Base-by-base conservation (phyloP, 2,113 vertebrate genomes). In the Microtus richardsoni region DNA sequence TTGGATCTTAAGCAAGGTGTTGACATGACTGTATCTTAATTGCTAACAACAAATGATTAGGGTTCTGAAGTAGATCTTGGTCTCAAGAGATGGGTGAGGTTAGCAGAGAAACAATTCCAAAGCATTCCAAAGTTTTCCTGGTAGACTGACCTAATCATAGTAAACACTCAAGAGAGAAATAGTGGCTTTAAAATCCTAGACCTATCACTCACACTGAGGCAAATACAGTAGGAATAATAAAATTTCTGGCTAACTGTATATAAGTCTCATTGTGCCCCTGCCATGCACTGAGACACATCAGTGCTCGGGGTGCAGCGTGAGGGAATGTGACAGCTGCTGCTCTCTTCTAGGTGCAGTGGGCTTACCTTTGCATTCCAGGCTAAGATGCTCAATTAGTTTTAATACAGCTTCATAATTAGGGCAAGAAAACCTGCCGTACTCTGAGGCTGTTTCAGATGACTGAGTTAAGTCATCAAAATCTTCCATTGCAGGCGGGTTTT, bases 371-470 rank as follows among this genome's bases (percentile, higher is more conserved):
- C 97, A 98, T 88, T 98, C 97, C 30, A 98, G 96, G 77, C 98
- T 98, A 49, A 99, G 98, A 79, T 99, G 99, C 95, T 99, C 99
- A 73, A 99, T 98, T 28, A 99, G 98, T 73, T 99, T 94, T 88
- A 99, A 95, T 1, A 98, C 98, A 60, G 99, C 98, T 64, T 96
- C 98, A 95, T 98, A 99, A 66, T 98, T 98, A 70, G 98, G 98
- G 0, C 95, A 91, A 41, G 98, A 98, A 33, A 98, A 98, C 52
- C 99, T 98, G 0, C 93, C 93, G 47, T 99, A 99, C 36, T 99
- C 99, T 60, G 99, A 99, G 94, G 98, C 97, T 75, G 98, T 98
- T 98, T 99, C 99, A 21, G 99, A 99, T 0, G 99, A 99, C 93
- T 98, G 99, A 85, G 98, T 99, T 94, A 99, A 98, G 86, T 99